Conservation (phyloP, 2,797 vertebrate genomes). For the Lemur catta region DNA sequence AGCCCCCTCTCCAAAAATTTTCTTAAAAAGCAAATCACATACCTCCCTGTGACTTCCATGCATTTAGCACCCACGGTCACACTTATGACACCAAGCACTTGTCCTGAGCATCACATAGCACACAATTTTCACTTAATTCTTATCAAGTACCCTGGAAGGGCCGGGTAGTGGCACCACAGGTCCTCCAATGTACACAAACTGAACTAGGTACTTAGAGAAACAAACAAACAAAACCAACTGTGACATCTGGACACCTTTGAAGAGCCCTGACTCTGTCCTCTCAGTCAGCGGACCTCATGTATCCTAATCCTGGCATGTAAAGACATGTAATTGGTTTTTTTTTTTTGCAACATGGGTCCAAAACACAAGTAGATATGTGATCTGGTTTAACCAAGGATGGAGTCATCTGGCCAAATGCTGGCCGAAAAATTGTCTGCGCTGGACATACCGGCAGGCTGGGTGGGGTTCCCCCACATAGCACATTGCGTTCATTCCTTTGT, state of each 20-base stretch:
- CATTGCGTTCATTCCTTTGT: neutral
- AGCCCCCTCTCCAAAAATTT: neutral
- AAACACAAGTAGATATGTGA: neutral
- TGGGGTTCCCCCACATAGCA: rapidly evolving
- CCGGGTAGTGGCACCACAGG: no score
- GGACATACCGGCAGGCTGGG: neutral
- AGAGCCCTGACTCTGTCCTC: neutral
- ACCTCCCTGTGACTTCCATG: neutral
- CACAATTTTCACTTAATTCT: neutral
- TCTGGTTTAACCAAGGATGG: neutral
- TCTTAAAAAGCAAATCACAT: neutral
- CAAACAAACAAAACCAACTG: neutral
- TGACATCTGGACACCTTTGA: neutral
- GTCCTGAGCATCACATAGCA: neutral
- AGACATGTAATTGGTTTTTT: neutral
- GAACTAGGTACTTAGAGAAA: neutral
- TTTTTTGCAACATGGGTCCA: neutral
- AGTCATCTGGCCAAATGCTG: neutral
- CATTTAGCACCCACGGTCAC: neutral
- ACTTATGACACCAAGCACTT: neutral
- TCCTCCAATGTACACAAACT: neutral
- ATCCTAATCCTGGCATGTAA: neutral
- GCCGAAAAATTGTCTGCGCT: neutral
- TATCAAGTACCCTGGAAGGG: no score
- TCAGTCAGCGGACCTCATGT: no score